phyloP scores from a whole-genome alignment of 1,140 invertebrate species.

The Sarcophaga bullata region DNA sequence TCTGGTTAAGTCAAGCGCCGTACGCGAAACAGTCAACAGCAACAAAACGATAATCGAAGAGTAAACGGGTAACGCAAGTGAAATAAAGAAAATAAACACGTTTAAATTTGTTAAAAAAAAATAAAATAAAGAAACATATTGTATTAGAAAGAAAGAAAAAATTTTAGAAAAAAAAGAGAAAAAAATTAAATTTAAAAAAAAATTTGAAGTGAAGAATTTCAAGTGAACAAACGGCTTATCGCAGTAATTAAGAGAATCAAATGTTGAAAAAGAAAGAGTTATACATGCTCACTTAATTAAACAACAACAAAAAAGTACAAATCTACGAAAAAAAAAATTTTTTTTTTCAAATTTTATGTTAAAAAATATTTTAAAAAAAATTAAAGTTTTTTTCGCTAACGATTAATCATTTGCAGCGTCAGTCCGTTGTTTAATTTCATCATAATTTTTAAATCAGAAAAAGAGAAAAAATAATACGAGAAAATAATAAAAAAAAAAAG shows the following conservation, averaged over 20 bases:
- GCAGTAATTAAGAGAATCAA: neutral
- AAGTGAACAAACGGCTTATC: neutral
- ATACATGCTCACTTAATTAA: neutral
- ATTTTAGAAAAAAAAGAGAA: neutral
- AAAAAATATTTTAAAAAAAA: too few species aligned
- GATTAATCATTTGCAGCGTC: too few species aligned
- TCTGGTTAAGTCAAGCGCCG: slow-evolving; percentile 37
- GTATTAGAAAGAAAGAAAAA: neutral
- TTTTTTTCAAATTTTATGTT: too few species aligned
- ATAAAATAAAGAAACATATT: neutral
- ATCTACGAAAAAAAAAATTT: too few species aligned
- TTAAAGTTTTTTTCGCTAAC: too few species aligned
- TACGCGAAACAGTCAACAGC: slow-evolving; percentile 22
- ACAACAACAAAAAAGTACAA: too few species aligned
- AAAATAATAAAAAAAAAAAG: neutral
- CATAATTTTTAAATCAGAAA: neutral
- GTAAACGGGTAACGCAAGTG: neutral
- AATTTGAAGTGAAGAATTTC: neutral
- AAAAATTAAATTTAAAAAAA: slow-evolving; percentile 6
- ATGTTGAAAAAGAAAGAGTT: neutral
- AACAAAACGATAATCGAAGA: neutral
- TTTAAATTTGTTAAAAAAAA: slow-evolving; percentile 15
- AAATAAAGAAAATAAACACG: neutral
- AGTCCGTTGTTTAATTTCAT: too few species aligned
- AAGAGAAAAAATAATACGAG: neutral